These are phyloP conservation scores for Brienomyrus brachyistius DNA, from an alignment of 2,113 vertebrate species.

Conservation along the genomic window DNA sequence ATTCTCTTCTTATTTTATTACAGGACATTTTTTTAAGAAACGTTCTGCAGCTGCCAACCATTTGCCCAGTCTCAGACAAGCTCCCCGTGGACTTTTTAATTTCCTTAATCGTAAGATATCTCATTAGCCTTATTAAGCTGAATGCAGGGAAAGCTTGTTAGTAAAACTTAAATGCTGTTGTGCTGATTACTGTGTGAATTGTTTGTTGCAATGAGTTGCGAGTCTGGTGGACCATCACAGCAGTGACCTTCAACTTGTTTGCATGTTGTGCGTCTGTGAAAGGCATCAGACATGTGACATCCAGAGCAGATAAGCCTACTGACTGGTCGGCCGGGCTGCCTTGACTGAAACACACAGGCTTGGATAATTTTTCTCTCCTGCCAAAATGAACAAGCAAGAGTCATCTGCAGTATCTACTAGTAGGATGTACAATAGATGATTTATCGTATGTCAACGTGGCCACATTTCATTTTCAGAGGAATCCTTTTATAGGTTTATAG, in stretches of 20 bases:
- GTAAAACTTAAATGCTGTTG: neutral
- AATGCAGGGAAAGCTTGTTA: neutral
- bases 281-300: neutral
- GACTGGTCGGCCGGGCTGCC: neutral
- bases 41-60: conserved; percentile 27
- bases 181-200: neutral
- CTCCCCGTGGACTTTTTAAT: neutral
- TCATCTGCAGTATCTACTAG: neutral
- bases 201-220: neutral
- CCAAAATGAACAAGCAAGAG: conserved; percentile 7
- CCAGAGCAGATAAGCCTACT: neutral
- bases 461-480: neutral
- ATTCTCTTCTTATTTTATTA: conserved; percentile 28
- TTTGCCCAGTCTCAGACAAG: conserved; percentile 23
- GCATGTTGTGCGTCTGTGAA: neutral
- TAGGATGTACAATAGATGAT: neutral
- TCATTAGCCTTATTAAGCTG: neutral
- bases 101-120: neutral
- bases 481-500: neutral
- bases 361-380: conserved; percentile 5
- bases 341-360: neutral
- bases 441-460: neutral
- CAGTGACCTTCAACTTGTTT: neutral
- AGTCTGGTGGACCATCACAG: neutral
- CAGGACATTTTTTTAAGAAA: conserved; percentile 58